A percentile compares a stretch with the other conserved stretches of the same genome.
phyloP scores from a whole-genome alignment of 2,888 invertebrate genomes.

The Malthinus seriepunctatus region DNA sequence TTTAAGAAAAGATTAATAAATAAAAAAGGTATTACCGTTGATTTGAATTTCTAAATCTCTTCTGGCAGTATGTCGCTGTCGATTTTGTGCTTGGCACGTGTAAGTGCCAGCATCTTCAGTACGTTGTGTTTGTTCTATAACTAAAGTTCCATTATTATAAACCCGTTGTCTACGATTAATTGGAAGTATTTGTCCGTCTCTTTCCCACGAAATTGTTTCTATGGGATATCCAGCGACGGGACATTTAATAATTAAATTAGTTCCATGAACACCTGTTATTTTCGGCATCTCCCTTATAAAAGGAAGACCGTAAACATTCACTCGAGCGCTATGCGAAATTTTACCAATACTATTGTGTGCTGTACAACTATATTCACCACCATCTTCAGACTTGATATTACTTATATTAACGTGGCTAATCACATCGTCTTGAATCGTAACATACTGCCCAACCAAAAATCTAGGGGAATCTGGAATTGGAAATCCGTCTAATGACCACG shows the following conservation, averaged over 20 bases:
- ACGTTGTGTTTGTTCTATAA: constrained; percentile 83
- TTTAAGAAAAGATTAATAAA: not conserved
- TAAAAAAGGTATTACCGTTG: constrained; percentile 56
- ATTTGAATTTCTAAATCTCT: constrained; percentile 77
- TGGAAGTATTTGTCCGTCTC: constrained; percentile 85
- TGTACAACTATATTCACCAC: constrained; percentile 85
- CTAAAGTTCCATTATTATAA: constrained; percentile 83
- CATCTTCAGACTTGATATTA: constrained; percentile 85
- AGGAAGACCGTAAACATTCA: constrained; percentile 86
- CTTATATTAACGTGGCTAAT: constrained; percentile 92
- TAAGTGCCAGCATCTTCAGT: constrained; percentile 87
- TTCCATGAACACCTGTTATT: constrained; percentile 84
- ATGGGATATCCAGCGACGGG: constrained; percentile 90
- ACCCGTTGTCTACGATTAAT: constrained; percentile 85
- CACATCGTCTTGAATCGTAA: constrained; percentile 89
- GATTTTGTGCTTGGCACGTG: constrained; percentile 86
- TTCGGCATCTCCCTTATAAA: constrained; percentile 87
- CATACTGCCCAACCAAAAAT: constrained; percentile 89
- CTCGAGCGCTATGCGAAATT: constrained; percentile 79
- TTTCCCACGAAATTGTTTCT: constrained; percentile 86
- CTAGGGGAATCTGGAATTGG: constrained; percentile 65
- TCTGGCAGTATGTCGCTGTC: constrained; percentile 78
- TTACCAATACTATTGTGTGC: constrained; percentile 83
- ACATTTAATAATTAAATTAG: constrained; percentile 82
- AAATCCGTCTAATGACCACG: constrained; percentile 89